Conservation (phyloP, 2,888 invertebrate species). For the Lasius platythorax region DNA sequence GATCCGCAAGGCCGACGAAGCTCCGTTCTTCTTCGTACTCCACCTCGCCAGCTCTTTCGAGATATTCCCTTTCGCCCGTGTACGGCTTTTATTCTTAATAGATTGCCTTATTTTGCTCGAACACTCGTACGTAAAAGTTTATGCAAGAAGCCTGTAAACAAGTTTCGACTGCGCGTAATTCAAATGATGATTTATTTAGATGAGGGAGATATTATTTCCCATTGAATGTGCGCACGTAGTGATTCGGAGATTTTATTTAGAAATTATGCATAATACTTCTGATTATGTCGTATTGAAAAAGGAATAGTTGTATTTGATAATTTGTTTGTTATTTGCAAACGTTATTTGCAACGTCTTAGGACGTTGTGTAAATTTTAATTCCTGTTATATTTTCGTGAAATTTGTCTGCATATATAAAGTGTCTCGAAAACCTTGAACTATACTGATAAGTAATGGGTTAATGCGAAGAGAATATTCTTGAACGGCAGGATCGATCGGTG, state of each 20-base stretch:
- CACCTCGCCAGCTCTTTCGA: constrained; percentile 30
- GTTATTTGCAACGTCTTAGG: not conserved
- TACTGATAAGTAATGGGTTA: constrained; percentile 15
- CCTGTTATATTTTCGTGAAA: not conserved
- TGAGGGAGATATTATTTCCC: not conserved
- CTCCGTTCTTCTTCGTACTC: constrained; percentile 41
- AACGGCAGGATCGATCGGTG: constrained; percentile 8
- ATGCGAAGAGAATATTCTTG: constrained; percentile 35
- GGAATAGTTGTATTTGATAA: not conserved
- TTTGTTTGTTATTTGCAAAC: not conserved
- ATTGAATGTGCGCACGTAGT: not conserved
- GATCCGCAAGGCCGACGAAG: constrained; percentile 72
- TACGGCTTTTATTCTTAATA: constrained; percentile 38
- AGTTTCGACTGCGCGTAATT: not conserved
- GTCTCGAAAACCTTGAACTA: constrained; percentile 18
- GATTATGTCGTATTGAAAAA: not conserved
- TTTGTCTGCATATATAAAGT: not conserved
- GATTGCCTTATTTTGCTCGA: constrained; percentile 15
- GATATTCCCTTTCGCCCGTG: constrained; percentile 47
- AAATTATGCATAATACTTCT: not conserved
- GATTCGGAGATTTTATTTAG: not conserved
- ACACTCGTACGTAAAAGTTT: not conserved
- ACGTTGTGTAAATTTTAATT: not conserved
- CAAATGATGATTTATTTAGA: constrained; percentile 22
- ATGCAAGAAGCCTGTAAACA: constrained; percentile 13